phyloP scores from a whole-genome alignment of 2,113 vertebrate genomes.

The Porphyrio hochstetteri region DNA sequence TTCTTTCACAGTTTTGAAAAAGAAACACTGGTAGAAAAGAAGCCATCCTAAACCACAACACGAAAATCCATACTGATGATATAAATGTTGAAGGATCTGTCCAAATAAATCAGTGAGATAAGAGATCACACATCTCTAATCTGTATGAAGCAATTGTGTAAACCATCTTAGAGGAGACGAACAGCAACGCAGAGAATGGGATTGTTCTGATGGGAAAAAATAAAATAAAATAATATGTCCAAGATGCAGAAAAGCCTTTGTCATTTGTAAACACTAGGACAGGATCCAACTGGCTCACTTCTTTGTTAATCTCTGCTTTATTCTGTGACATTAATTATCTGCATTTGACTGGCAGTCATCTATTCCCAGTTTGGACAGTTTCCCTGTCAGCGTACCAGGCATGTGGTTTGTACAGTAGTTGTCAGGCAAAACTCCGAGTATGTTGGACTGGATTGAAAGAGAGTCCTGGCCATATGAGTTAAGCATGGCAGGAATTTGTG shows the following conservation, averaged over 20 bases:
- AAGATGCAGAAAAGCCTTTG: not conserved
- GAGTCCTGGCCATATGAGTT: not conserved
- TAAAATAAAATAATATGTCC: not conserved
- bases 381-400: not conserved
- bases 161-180: not conserved
- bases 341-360: not conserved
- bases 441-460: not conserved
- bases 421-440: not conserved
- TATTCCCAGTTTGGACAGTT: not conserved
- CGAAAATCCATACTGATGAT: not conserved
- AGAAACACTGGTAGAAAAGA: not conserved
- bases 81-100: slow-evolving; percentile 14
- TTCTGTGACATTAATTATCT: slow-evolving; percentile 15
- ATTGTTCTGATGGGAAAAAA: not conserved
- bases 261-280: not conserved
- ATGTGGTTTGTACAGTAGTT: not conserved
- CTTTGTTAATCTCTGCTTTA: slow-evolving; percentile 17
- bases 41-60: not conserved
- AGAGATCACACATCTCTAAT: not conserved
- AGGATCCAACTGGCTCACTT: not conserved
- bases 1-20: not conserved
- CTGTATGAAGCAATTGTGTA: not conserved
- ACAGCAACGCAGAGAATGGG: not conserved
- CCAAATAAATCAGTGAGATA: slow-evolving; percentile 3
- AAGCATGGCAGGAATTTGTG: not conserved